Evolutionary conservation across 2,797 vertebrate genomes (phyloP).

Genomic region (Triplophysa bombifrons): DNA sequence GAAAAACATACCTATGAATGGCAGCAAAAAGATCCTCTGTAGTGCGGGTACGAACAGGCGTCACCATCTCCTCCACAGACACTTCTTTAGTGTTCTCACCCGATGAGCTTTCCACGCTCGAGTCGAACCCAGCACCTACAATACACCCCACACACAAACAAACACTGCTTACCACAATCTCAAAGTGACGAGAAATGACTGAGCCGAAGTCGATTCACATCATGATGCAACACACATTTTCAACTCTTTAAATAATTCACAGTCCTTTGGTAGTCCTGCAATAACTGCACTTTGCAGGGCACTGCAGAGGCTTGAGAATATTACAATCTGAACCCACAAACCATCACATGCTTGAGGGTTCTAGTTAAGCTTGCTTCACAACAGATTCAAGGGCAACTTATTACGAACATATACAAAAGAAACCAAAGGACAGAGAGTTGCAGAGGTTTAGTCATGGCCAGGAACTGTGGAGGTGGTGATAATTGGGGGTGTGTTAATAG

Average conservation of each 20-base stretch:
- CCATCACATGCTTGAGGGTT: conserved; percentile 7
- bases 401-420: not conserved
- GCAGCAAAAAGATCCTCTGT: conserved; percentile 93
- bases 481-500: not conserved
- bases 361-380: conserved; percentile 14
- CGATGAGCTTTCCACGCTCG: conserved; percentile 61
- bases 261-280: conserved; percentile 29
- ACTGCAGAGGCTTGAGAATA: conserved; percentile 34
- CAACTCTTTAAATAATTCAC: conserved; percentile 46
- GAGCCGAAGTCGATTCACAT: not conserved
- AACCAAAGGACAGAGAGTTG: not conserved
- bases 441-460: not conserved
- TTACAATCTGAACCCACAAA: conserved; percentile 24
- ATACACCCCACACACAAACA: conserved; percentile 55
- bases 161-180: conserved; percentile 16
- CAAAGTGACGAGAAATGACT: conserved; percentile 10
- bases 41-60: conserved; percentile 80
- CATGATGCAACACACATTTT: conserved; percentile 33
- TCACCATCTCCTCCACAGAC: conserved; percentile 73
- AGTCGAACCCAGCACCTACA: conserved; percentile 77
- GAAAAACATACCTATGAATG: conserved; percentile 88
- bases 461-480: not conserved
- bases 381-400: conserved; percentile 13
- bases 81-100: conserved; percentile 63
- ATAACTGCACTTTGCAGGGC: conserved; percentile 34